A percentile compares a stretch with the other conserved stretches of the same genome.
phyloP scores from a whole-genome alignment of 2,113 vertebrate species.

The Sardina pilchardus region DNA sequence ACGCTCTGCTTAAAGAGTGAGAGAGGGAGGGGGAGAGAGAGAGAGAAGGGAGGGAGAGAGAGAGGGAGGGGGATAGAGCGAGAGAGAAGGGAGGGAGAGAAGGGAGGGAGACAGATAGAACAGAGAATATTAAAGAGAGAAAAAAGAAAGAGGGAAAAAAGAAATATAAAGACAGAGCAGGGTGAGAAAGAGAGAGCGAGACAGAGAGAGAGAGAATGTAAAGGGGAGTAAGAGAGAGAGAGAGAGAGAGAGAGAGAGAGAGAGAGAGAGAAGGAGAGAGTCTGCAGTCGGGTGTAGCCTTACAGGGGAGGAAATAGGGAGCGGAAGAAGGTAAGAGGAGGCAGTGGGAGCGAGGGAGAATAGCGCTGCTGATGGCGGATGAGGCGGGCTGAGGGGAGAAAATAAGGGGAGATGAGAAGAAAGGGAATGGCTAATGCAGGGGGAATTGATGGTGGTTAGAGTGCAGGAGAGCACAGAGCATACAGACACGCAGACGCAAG shows the following conservation, averaged over 20 bases:
- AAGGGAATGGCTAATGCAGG: not conserved
- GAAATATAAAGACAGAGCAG: constrained; percentile 4
- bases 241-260: constrained; percentile 35
- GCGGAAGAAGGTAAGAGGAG: not conserved
- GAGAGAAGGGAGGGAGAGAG: constrained; percentile 37
- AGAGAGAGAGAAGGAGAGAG: constrained; percentile 31
- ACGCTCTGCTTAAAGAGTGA: constrained; percentile 51
- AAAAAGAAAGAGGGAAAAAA: not conserved
- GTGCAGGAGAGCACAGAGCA: not conserved
- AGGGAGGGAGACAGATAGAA: not conserved
- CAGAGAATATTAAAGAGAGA: not conserved
- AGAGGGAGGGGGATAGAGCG: not conserved
- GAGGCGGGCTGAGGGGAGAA: not conserved
- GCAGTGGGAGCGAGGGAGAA: not conserved
- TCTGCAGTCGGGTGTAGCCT: not conserved
- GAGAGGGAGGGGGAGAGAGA: not conserved
- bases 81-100: constrained; percentile 28
- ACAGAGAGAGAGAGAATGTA: not conserved
- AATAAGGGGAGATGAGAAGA: constrained; percentile 1
- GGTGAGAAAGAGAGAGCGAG: not conserved
- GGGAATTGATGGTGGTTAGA: not conserved
- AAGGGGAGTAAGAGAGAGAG: constrained; percentile 24
- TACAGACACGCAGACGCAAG: not conserved
- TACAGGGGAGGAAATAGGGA: not conserved
- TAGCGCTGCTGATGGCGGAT: not conserved